A percentile compares a stretch with the other conserved stretches of the same genome.
Conservation (phyloP, 2,113 vertebrate genomes). For the Peromyscus maniculatus region DNA sequence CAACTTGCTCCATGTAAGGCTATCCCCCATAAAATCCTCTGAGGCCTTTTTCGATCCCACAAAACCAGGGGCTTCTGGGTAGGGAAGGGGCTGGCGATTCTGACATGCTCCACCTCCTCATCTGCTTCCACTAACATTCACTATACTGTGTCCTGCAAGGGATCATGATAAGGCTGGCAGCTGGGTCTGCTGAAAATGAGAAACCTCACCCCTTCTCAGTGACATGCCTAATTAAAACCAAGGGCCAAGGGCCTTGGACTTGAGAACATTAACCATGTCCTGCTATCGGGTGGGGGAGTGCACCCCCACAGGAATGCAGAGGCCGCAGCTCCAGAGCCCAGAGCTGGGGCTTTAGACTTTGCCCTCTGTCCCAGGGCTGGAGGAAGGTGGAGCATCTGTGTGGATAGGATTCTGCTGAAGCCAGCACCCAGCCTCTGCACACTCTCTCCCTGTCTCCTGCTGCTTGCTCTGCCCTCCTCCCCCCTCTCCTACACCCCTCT, state of each 20-base stretch:
- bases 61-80: background rate
- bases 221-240: conserved; percentile 81
- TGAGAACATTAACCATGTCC: conserved; percentile 79
- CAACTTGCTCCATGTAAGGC: background rate
- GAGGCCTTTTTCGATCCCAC: background rate
- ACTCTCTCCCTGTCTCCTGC: background rate
- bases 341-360: conserved; percentile 15
- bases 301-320: conserved; percentile 62
- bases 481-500: too few species aligned
- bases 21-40: background rate
- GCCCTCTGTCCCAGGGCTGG: conserved; percentile 64
- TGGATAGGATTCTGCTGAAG: conserved; percentile 2
- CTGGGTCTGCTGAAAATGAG: background rate
- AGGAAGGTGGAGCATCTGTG: conserved; percentile 34
- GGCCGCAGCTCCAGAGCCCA: conserved; percentile 74
- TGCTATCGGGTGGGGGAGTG: conserved; percentile 78
- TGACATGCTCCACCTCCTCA: background rate
- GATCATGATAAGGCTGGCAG: background rate
- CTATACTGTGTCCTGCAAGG: background rate
- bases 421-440: background rate
- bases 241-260: conserved; percentile 80
- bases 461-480: background rate
- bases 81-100: fast-evolving
- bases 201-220: conserved; percentile 28
- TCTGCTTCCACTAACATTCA: background rate